Evolutionary conservation across 2,113 vertebrate genomes (phyloP).

Genomic region (Ceratotherium simum): DNA sequence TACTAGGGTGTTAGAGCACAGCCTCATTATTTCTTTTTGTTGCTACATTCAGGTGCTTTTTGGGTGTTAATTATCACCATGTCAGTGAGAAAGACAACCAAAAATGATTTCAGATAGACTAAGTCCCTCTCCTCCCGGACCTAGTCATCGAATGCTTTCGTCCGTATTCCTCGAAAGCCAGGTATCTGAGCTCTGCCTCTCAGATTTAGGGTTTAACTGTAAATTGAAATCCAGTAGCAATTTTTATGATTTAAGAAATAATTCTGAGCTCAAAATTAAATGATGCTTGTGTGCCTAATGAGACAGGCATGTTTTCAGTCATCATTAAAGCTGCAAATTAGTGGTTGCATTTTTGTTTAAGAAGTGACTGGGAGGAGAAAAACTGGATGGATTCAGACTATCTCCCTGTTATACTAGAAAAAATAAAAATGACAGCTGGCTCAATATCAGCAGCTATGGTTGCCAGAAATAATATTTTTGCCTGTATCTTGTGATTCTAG

Average conservation of each 20-base stretch:
- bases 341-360: constrained; percentile 10
- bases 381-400: neutral
- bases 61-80: neutral
- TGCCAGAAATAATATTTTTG: neutral
- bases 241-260: constrained; percentile 67
- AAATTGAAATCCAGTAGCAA: constrained; percentile 15
- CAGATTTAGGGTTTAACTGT: constrained; percentile 46
- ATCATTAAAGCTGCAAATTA: constrained; percentile 63
- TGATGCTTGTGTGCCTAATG: constrained; percentile 57
- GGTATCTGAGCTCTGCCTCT: neutral
- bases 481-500: neutral
- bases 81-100: neutral
- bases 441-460: neutral
- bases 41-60: constrained; percentile 61
- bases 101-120: neutral
- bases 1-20: constrained; percentile 64
- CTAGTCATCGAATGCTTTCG: rapidly evolving
- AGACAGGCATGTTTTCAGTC: constrained; percentile 4
- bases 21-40: constrained; percentile 84
- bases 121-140: neutral
- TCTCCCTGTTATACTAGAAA: neutral
- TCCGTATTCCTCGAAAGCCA: neutral
- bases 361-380: neutral
- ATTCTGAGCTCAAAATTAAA: constrained; percentile 57
- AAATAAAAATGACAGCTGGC: neutral